These are phyloP conservation scores for Dryoscopus gambensis DNA, from an alignment of 2,113 vertebrate species.

Conservation along the genomic window DNA sequence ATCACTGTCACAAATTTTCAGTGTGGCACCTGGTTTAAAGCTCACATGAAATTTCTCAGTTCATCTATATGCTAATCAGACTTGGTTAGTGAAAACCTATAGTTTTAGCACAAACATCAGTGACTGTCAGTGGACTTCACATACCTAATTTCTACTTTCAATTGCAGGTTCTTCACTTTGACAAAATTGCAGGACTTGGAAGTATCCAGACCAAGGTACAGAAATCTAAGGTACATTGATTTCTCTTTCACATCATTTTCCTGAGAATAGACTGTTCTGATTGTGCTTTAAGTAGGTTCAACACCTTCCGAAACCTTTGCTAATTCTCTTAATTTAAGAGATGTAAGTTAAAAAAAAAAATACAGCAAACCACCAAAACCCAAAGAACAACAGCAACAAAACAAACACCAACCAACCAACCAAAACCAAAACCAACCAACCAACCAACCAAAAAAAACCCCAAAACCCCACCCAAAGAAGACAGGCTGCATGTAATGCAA, in stretches of 20 bases:
- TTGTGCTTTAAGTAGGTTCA: neutral
- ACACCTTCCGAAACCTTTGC: neutral
- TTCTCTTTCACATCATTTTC: neutral
- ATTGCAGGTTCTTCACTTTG: slow-evolving; percentile 41
- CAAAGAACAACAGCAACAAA: neutral
- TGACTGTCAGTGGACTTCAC: neutral
- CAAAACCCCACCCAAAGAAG: neutral
- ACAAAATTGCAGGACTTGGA: slow-evolving; percentile 32
- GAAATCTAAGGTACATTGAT: slow-evolving; percentile 32
- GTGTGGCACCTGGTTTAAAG: neutral
- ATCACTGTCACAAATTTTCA: neutral
- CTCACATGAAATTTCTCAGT: neutral
- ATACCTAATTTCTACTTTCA: neutral
- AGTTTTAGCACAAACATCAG: neutral
- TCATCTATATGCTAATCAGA: neutral
- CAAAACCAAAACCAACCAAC: neutral
- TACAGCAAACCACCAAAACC: neutral
- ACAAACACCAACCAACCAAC: neutral
- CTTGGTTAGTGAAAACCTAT: neutral
- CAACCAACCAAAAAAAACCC: rapidly evolving
- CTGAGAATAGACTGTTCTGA: neutral
- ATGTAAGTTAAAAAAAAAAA: neutral
- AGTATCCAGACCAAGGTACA: neutral
- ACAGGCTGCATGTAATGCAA: neutral
- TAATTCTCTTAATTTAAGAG: neutral